Evolutionary conservation across 2,888 invertebrate genomes (phyloP), one percentile per base, ranked within the genome.

Genomic region (Pachliopta kotzebuea): DNA sequence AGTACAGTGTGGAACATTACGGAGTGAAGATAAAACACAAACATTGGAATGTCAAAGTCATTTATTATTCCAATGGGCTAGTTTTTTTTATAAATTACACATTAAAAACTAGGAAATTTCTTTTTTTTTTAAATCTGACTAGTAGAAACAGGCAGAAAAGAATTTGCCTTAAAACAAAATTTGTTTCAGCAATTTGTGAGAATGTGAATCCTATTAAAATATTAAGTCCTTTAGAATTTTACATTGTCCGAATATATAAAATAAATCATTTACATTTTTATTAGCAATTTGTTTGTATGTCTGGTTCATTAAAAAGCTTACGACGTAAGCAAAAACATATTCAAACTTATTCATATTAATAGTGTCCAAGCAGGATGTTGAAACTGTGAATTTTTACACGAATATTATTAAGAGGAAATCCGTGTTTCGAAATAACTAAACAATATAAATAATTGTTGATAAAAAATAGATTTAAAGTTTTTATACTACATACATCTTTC

Each of bases 21-120:
- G 31, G 50, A 4, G 29, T 52, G 9, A 17, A 31, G 50, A 52
- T 52, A 59, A 59, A 59, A 50, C 50, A 52, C 52, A 58, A 45
- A 26, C 37, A 45, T 18, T 26, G 26, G 26, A 58, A 49, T 26
- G 26, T 49, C 24, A 20, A 8, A 45, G n/a, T 26, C 37, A n/a
- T 45, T 57, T 57, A 20, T 45, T n/a, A 45, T 45, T 45, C n/a
- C 18, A 45, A 45, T 45, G 45, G 11, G n/a, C n/a, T n/a, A 6
- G 37, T 37, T 11, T 37, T 37, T 14, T 37, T 8, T 37, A n/a
- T 37, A 9, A 14, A 37, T 37, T 37, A 37, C 37, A 9, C 7
- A 26, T 4, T 4, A 26, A 6, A 37, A 37, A 37, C 14, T 14
- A 14, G 14, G 11, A 37, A 37, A 37, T 11, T 6, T 14, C 37